phyloP scores from a whole-genome alignment of 2,888 invertebrate species.

The Noctua fimbriata region DNA sequence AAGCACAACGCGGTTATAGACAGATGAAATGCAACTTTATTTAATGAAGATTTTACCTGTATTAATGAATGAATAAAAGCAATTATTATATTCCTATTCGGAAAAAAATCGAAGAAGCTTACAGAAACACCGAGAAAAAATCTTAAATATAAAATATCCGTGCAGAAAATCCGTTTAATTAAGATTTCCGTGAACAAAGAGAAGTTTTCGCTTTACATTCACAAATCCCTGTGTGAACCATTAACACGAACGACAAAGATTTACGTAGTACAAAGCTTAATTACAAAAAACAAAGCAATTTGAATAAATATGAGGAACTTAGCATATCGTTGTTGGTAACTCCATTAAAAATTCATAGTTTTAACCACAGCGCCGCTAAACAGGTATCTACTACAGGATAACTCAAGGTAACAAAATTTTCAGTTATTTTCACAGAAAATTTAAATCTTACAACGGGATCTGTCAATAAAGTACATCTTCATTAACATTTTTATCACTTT shows the following conservation, averaged over 20 bases:
- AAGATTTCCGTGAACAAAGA: slow-evolving; percentile 21
- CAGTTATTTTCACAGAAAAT: background rate
- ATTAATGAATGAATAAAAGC: background rate
- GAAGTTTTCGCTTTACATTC: slow-evolving; percentile 55
- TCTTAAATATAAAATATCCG: background rate
- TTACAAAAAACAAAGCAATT: slow-evolving; percentile 74
- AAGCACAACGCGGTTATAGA: background rate
- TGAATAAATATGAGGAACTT: slow-evolving; percentile 79
- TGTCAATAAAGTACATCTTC: background rate
- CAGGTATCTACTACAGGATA: slow-evolving; percentile 18
- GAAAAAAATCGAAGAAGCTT: background rate
- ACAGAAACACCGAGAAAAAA: background rate
- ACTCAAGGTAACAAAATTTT: slow-evolving; percentile 22
- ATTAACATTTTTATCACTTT: background rate
- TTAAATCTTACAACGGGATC: background rate
- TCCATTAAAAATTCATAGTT: slow-evolving; percentile 78
- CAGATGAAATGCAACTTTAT: background rate
- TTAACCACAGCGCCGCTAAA: slow-evolving; percentile 37
- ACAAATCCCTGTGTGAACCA: slow-evolving; percentile 49
- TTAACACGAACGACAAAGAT: slow-evolving; percentile 46
- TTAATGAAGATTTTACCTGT: background rate
- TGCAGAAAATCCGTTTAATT: slow-evolving; percentile 18
- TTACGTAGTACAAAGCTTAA: slow-evolving; percentile 58
- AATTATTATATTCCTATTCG: background rate
- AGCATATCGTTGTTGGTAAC: slow-evolving; percentile 71